phyloP scores from a whole-genome alignment of 2,797 vertebrate species.

The Galago senegalensis region DNA sequence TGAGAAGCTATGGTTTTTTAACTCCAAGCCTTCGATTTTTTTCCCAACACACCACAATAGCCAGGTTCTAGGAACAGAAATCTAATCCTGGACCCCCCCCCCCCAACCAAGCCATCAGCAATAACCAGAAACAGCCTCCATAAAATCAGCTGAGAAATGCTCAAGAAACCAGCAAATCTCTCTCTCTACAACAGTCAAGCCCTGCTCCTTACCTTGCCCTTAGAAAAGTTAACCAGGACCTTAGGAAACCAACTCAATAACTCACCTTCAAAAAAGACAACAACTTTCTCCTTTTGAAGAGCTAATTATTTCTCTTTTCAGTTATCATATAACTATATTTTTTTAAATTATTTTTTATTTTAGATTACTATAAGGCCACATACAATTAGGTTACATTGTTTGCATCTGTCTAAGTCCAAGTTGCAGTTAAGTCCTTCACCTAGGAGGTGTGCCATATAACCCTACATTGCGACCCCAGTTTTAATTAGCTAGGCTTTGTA shows the following conservation, averaged over 20 bases:
- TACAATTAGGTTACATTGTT: too few relatives aligned
- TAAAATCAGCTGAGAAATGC: background rate
- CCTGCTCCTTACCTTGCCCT: background rate
- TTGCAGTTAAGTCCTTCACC: too few relatives aligned
- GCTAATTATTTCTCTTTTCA: background rate
- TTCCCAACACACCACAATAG: background rate
- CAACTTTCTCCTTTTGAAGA: background rate
- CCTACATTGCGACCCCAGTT: too few relatives aligned
- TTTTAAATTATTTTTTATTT: too few relatives aligned
- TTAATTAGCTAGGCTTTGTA: conserved; percentile 52
- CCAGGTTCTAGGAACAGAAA: background rate
- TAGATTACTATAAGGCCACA: too few relatives aligned
- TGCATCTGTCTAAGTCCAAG: too few relatives aligned
- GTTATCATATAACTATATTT: background rate
- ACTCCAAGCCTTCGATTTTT: background rate
- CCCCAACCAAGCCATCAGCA: background rate
- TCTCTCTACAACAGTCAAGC: background rate
- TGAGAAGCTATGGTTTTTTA: background rate
- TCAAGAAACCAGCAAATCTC: background rate
- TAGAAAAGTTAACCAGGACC: background rate
- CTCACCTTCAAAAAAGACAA: background rate
- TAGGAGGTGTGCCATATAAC: too few relatives aligned
- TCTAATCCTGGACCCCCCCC: background rate
- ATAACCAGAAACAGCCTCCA: conserved; percentile 14
- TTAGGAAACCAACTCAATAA: background rate